phyloP scores from a whole-genome alignment of 2,797 vertebrate genomes.

The Taenioides sp. region DNA sequence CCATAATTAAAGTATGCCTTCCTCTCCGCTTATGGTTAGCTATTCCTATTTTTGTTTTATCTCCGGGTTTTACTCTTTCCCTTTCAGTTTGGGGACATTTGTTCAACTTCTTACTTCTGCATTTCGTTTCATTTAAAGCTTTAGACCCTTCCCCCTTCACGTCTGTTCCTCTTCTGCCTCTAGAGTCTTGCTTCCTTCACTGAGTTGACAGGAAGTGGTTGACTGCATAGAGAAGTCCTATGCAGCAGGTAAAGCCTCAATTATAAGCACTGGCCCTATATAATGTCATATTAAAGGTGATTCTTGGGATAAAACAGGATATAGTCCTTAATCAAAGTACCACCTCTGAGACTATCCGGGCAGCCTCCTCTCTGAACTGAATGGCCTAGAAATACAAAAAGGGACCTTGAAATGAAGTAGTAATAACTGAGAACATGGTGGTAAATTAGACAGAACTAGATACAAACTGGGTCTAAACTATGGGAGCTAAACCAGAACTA shows the following conservation, averaged over 20 bases:
- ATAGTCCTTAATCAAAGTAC: background rate
- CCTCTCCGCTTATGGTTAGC: constrained; percentile 7
- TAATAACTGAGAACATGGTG: background rate
- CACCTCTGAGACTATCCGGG: background rate
- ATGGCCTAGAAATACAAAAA: background rate
- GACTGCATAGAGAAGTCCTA: constrained; percentile 57
- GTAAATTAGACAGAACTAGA: background rate
- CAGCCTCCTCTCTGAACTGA: background rate
- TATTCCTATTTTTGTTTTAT: constrained; percentile 13
- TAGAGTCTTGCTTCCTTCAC: constrained; percentile 65
- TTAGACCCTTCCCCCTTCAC: constrained; percentile 59
- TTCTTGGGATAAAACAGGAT: background rate
- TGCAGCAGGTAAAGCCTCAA: constrained; percentile 5
- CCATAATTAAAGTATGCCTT: constrained; percentile 55
- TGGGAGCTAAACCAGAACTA: background rate
- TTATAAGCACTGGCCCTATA: constrained; percentile 8
- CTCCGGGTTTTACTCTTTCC: constrained; percentile 7
- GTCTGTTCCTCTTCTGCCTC: constrained; percentile 76
- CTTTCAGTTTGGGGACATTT: constrained; percentile 22
- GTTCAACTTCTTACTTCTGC: constrained; percentile 61
- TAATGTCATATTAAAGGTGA: constrained; percentile 2
- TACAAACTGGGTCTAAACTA: background rate
- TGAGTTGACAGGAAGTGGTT: constrained; percentile 65
- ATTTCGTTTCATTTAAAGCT: constrained; percentile 46
- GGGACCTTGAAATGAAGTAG: background rate